A percentile compares a stretch with the other conserved stretches of the same genome.
phyloP scores from a whole-genome alignment of 1,140 invertebrate species.

The Harlomillsia oculata region DNA sequence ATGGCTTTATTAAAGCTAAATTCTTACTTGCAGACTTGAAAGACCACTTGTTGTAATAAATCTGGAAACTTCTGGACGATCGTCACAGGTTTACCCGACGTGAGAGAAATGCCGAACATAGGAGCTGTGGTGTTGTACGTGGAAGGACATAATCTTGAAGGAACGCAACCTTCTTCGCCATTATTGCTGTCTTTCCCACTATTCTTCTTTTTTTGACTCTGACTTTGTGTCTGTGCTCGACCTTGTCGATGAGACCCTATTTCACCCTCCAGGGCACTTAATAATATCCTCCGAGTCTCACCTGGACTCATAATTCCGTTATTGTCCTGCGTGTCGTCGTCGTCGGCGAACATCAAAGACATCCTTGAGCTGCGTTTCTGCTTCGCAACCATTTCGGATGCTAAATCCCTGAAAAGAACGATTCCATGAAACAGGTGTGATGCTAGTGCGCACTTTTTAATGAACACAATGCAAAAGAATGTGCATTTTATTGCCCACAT shows the following conservation, averaged over 20 bases:
- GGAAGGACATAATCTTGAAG: slow-evolving; percentile 69
- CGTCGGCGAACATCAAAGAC: slow-evolving; percentile 1
- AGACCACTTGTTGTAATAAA: slow-evolving; percentile 84
- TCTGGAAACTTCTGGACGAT: slow-evolving; percentile 91
- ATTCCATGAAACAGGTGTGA: no score
- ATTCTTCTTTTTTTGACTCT: no score
- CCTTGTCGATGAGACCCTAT: slow-evolving; percentile 4
- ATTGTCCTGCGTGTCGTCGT: slow-evolving; percentile 4
- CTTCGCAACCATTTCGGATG: slow-evolving; percentile 9
- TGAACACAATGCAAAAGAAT: no score
- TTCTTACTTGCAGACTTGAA: slow-evolving; percentile 70
- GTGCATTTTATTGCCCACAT: no score
- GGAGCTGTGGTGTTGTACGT: slow-evolving; percentile 85
- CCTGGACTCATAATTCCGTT: slow-evolving; percentile 24
- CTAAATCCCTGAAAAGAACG: slow-evolving; percentile 13
- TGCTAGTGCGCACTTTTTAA: no score
- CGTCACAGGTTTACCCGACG: slow-evolving; percentile 80
- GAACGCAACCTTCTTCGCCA: slow-evolving; percentile 44
- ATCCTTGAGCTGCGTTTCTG: neutral
- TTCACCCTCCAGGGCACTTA: slow-evolving; percentile 15
- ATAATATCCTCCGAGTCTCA: slow-evolving; percentile 27
- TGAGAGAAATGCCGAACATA: slow-evolving; percentile 75
- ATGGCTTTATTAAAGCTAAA: no score
- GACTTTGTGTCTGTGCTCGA: slow-evolving; percentile 12
- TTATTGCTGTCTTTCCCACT: slow-evolving; percentile 6